phyloP scores from a whole-genome alignment of 2,888 invertebrate genomes.

The Amiota communis region DNA sequence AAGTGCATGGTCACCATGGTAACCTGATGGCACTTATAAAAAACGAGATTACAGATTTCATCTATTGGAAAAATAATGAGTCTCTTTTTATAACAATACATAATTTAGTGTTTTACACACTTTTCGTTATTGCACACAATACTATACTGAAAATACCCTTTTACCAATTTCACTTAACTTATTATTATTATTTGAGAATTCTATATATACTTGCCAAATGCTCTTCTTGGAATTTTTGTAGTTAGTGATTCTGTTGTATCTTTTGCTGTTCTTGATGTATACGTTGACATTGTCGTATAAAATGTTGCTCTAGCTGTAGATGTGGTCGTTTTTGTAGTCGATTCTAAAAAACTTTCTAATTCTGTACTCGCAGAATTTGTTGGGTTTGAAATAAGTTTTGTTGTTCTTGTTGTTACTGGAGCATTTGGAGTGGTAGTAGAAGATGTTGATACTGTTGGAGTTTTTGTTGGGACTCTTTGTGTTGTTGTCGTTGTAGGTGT shows the following conservation, averaged over 20 bases:
- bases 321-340: constrained; percentile 18
- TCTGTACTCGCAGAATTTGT: not conserved
- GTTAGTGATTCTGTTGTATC: constrained; percentile 13
- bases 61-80: too few relatives aligned
- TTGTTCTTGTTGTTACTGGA: constrained; percentile 26
- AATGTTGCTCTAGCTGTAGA: not conserved
- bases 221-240: not conserved
- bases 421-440: constrained; percentile 25
- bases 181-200: too few relatives aligned
- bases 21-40: too few relatives aligned
- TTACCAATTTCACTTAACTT: too few relatives aligned
- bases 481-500: constrained; percentile 29
- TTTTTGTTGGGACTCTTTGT: constrained; percentile 25
- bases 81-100: too few relatives aligned
- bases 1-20: too few relatives aligned
- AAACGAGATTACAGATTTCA: too few relatives aligned
- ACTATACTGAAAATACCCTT: too few relatives aligned
- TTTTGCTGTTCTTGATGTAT: constrained; percentile 20
- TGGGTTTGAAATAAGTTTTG: not conserved
- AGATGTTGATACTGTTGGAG: constrained; percentile 26
- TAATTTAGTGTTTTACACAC: too few relatives aligned
- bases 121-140: too few relatives aligned
- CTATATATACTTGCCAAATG: constrained; percentile 20
- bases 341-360: not conserved
- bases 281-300: constrained; percentile 6